phyloP scores from a whole-genome alignment of 2,888 invertebrate genomes.

The Plutella xylostella region DNA sequence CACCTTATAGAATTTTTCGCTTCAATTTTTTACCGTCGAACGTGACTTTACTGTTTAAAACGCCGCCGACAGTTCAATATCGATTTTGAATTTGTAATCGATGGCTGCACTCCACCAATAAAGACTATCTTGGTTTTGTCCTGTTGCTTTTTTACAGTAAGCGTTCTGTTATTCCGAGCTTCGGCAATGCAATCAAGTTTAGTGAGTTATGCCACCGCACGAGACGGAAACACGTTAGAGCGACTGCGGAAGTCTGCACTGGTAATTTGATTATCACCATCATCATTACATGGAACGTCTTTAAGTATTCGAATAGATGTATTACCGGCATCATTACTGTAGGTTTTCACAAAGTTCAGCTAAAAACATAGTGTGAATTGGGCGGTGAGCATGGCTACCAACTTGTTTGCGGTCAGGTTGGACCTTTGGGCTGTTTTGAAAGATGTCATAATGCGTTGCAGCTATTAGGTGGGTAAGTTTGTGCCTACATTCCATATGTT shows the following conservation, averaged over 20 bases:
- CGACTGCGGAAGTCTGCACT: constrained; percentile 52
- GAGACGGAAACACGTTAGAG: constrained; percentile 39
- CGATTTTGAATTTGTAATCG: constrained; percentile 30
- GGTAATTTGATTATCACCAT: constrained; percentile 57
- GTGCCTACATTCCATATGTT: constrained; percentile 21
- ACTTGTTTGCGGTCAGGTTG: constrained; percentile 2
- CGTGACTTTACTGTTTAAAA: constrained; percentile 49
- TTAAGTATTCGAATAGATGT: constrained; percentile 58
- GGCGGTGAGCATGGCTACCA: constrained; percentile 23
- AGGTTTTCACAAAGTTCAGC: constrained; percentile 63
- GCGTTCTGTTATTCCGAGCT: background rate
- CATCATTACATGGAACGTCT: constrained; percentile 40
- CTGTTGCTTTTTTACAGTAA: background rate
- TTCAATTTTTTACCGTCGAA: constrained; percentile 37
- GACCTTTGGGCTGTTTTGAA: background rate
- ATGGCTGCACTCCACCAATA: background rate
- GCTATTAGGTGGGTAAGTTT: background rate
- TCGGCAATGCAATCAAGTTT: background rate
- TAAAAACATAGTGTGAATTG: constrained; percentile 64
- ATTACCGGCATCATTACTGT: constrained; percentile 62
- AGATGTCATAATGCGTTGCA: constrained; percentile 1
- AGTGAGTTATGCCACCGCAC: background rate
- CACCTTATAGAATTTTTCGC: constrained; percentile 47
- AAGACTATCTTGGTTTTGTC: background rate
- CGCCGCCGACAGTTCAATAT: constrained; percentile 47